Percentiles rank a stretch among this genome's conserved stretches.
Evolutionary conservation across 2,797 vertebrate species (phyloP).

Genomic region (Hippocampus kuda): DNA sequence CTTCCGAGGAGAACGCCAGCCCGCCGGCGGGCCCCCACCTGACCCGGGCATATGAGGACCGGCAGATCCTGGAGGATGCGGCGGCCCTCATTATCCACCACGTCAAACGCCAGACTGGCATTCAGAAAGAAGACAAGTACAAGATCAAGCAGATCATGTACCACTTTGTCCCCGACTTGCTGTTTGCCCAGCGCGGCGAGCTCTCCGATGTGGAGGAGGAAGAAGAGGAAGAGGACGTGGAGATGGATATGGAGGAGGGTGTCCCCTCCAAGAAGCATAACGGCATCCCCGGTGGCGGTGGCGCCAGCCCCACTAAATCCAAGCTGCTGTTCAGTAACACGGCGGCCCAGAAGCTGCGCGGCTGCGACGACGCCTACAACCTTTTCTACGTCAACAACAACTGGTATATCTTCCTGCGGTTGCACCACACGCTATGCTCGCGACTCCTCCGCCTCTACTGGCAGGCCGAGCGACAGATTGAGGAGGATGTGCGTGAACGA

Average conservation of each 20-base stretch:
- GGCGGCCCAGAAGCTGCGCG: conserved; percentile 79
- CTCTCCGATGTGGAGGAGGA: conserved; percentile 94
- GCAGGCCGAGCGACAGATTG: conserved; percentile 93
- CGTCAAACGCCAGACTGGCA: conserved; percentile 90
- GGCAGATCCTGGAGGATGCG: conserved; percentile 92
- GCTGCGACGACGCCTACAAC: conserved; percentile 87
- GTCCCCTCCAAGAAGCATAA: conserved; percentile 86
- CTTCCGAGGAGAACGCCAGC: conserved; percentile 80
- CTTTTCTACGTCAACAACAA: conserved; percentile 98
- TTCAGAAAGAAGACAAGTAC: conserved; percentile 98
- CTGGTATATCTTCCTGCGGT: conserved; percentile 97
- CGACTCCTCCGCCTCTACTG: conserved; percentile 85
- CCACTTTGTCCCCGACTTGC: conserved; percentile 95
- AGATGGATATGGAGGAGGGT: conserved; percentile 61
- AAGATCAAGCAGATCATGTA: conserved; percentile 99
- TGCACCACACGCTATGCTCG: conserved; percentile 93
- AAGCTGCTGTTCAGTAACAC: conserved; percentile 87
- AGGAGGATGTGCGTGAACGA: conserved; percentile 83
- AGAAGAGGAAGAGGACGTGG: conserved; percentile 57
- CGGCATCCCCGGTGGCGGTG: conserved; percentile 63
- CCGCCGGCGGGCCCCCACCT: conserved; percentile 81
- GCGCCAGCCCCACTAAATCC: conserved; percentile 74
- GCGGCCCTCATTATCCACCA: conserved; percentile 97
- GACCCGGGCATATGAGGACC: conserved; percentile 85
- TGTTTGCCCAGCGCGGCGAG: conserved; percentile 89